Base-by-base conservation (phyloP, 2,888 invertebrate species). In the Sphaeridia pumilis region DNA sequence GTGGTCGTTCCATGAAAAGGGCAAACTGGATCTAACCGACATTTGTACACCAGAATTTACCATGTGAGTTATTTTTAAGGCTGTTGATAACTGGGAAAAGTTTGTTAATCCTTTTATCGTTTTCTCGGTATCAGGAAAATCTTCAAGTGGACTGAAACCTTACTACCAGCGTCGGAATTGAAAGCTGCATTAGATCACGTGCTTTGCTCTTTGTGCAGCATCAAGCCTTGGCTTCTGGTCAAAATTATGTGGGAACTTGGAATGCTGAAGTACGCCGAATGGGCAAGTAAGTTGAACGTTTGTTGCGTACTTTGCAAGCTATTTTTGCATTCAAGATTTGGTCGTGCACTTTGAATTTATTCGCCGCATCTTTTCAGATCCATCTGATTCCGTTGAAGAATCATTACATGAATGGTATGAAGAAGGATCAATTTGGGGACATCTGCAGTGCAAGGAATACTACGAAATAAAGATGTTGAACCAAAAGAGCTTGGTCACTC, bases 181-280 rank as follows among this genome's bases (percentile, higher is more conserved):
- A 90, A 90, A 71, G 80, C 82, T 66, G 79, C 88, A 0, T 77
- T 92, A n/a, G 88, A 92, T 71, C 80, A 84, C 66, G 78, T 88
- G 50, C 71, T 92, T 46, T 92, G 90, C 70, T 83, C 89, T 3
- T 76, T 89, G 67, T 90, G 89, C 70, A 85, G 83, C 70, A 84
- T 88, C 27, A 78, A 82, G 62, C 84, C 87, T 0, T 81, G 82
- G 58, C 73, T 85, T 49, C 90, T 88, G 67, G 80, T 79, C 43
- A 74, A 79, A 61, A 69, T 90, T 27, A 71, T 90, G 53, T 79
- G 81, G 67, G 80, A 80, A 68, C 79, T 88, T 70, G 82, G 82
- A 49, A 55, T 61, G 36, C 46, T 63, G 26, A 51, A 56, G 45
- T 26, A 48, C n/a, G 55, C 55, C n/a, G 63, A 63, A 36, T 58